Base-by-base conservation (phyloP, 2,888 invertebrate genomes). In the Habroteleia sp. region DNA sequence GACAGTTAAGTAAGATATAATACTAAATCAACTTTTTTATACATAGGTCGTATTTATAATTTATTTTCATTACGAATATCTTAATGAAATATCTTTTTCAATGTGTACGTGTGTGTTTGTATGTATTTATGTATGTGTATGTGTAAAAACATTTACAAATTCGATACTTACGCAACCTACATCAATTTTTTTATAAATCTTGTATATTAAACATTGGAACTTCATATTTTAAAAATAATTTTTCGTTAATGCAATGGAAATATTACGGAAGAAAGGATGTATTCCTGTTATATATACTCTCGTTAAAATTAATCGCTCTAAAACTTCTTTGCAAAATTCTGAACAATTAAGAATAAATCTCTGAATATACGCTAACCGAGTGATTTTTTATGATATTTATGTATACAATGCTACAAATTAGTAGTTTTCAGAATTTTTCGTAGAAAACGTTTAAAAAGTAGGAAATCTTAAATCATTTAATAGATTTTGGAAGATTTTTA, bases 31-130 rank as follows among this genome's bases (percentile, higher is more conserved):
- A 14, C 25, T 3, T 41, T 6, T 41, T 6, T 14, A 31, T n/a
- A 25, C 6, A 13, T 7, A 3, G n/a, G n/a, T 27, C 14, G 29
- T 46, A 46, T 23, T 13, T 29, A 16, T 46, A 31, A 33, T 48
- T 48, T 29, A 29, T 46, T 50, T 35, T 11, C 7, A 20, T 50
- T 50, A 23, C 11, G 4, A 23, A 20, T 41, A 20, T 3, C 16
- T 37, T 37, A 37, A 37, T 37, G 3, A 7, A 37, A 16, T 16
- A 13, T 23, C 1, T 23, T 8, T 23, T 2, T 20, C 2, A 3
- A 1, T 17, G 31, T 31, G 20, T 54, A 54, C 29, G 10, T 16
- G n/a, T 56, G 6, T 41, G 11, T 11, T 1, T 41, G 13, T 23
- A n/a, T 41, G 39, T 23, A 11, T 29, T 3, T 8, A 3, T 29